Percentiles rank a stretch among this genome's conserved stretches.
Conservation (phyloP, 2,888 invertebrate genomes). For the Drosophila neotestacea region DNA sequence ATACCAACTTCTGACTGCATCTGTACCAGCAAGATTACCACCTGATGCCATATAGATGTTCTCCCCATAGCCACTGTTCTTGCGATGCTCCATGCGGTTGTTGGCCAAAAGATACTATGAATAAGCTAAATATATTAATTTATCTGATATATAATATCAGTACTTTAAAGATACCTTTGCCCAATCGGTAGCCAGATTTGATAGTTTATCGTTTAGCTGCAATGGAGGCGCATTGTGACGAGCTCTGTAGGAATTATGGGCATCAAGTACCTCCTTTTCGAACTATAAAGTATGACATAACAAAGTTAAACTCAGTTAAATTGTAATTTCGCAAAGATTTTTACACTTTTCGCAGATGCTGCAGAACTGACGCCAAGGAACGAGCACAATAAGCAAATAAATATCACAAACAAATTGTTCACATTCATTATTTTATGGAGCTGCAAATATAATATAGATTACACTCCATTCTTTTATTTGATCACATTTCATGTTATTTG, state of each 20-base stretch:
- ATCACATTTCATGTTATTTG: neutral
- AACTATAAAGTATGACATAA: conserved; percentile 84
- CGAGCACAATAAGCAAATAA: conserved; percentile 7
- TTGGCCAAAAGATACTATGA: conserved; percentile 86
- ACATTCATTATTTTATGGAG: conserved; percentile 7
- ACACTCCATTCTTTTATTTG: neutral
- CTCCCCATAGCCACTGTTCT: conserved; percentile 92
- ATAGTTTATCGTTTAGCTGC: conserved; percentile 88
- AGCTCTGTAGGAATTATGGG: conserved; percentile 90
- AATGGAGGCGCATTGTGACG: conserved; percentile 90
- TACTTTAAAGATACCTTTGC: conserved; percentile 85
- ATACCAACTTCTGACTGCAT: conserved; percentile 93
- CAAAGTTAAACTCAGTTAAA: neutral
- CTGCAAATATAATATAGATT: conserved; percentile 18
- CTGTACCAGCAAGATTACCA: conserved; percentile 88
- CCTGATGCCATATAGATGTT: conserved; percentile 93
- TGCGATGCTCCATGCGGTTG: conserved; percentile 90
- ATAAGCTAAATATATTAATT: neutral
- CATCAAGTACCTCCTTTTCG: conserved; percentile 89
- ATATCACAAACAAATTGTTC: conserved; percentile 1
- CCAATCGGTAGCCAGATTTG: conserved; percentile 90
- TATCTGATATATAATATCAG: neutral
- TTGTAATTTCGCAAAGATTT: neutral
- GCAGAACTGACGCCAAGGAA: conserved; percentile 11
- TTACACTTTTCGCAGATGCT: conserved; percentile 3